phyloP scores from a whole-genome alignment of 2,888 invertebrate genomes.

The Caenorhabditis imperialis region DNA sequence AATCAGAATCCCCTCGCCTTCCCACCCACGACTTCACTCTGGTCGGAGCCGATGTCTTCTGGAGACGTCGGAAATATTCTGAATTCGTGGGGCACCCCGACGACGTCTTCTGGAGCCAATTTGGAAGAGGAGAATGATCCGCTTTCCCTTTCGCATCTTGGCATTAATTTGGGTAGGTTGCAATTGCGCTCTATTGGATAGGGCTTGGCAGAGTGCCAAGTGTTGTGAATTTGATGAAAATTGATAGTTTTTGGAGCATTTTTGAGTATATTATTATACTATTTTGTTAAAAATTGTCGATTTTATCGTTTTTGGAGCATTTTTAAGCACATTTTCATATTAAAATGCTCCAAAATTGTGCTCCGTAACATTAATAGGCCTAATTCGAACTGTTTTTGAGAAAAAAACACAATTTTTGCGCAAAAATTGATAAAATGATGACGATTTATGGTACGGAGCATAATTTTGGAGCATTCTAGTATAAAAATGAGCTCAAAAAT shows the following conservation, averaged over 20 bases:
- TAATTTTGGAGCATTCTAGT: too few species aligned
- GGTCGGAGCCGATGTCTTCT: too few species aligned
- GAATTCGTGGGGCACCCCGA: conserved; percentile 8
- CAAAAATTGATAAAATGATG: neutral
- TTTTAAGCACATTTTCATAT: neutral
- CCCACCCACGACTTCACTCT: neutral
- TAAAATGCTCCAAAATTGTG: too few species aligned
- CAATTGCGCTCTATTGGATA: too few species aligned
- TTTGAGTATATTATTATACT: too few species aligned
- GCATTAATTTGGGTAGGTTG: conserved; percentile 36
- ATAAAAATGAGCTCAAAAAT: too few species aligned
- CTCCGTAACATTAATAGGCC: too few species aligned
- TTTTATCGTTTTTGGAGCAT: neutral
- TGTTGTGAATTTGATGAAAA: too few species aligned
- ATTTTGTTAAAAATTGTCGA: neutral
- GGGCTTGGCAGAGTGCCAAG: too few species aligned
- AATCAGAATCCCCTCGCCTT: neutral
- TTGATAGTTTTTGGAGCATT: too few species aligned
- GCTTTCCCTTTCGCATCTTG: conserved; percentile 37
- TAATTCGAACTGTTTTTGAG: neutral
- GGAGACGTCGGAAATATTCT: neutral
- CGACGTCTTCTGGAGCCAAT: neutral
- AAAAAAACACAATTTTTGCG: neutral
- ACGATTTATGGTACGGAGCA: too few species aligned
- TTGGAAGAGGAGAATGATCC: conserved; percentile 19